Percentiles rank a stretch among this genome's conserved stretches.
These are phyloP conservation scores for Lysandra bellargus DNA, from an alignment of 2,888 invertebrate genomes.

Conservation along the genomic window DNA sequence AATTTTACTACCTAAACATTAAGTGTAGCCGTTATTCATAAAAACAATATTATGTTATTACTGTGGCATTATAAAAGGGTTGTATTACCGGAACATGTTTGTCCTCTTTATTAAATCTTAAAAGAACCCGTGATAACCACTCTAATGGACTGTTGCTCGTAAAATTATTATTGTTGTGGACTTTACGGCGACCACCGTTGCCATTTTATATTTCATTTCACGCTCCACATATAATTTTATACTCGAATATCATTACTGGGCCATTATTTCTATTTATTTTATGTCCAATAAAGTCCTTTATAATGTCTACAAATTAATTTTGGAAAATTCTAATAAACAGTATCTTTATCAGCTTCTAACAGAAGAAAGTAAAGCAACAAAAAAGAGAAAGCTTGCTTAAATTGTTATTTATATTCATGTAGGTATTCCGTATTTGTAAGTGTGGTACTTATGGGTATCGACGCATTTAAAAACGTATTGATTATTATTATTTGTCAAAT, in stretches of 20 bases:
- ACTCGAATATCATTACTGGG: conserved; percentile 18
- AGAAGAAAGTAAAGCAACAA: too few species aligned
- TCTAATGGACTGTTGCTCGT: conserved; percentile 56
- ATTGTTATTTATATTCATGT: too few species aligned
- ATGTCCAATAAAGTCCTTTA: not conserved
- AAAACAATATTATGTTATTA: not conserved
- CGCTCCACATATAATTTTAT: conserved; percentile 62
- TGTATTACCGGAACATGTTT: not conserved
- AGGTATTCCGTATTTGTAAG: too few species aligned
- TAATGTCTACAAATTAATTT: not conserved
- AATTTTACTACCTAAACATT: too few species aligned
- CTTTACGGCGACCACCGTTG: conserved; percentile 59
- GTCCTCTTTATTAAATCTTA: conserved; percentile 39
- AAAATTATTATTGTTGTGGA: conserved; percentile 62
- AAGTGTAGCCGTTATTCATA: too few species aligned
- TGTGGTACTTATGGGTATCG: too few species aligned
- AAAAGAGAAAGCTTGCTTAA: too few species aligned
- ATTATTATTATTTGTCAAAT: too few species aligned
- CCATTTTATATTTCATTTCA: conserved; percentile 72
- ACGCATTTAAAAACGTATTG: too few species aligned
- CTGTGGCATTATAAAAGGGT: conserved; percentile 7
- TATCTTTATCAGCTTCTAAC: not conserved
- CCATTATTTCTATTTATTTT: not conserved
- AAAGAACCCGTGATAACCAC: conserved; percentile 43
- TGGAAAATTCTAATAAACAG: not conserved